Evolutionary conservation across 2,113 vertebrate species (phyloP).

Genomic region (Rattus rattus): DNA sequence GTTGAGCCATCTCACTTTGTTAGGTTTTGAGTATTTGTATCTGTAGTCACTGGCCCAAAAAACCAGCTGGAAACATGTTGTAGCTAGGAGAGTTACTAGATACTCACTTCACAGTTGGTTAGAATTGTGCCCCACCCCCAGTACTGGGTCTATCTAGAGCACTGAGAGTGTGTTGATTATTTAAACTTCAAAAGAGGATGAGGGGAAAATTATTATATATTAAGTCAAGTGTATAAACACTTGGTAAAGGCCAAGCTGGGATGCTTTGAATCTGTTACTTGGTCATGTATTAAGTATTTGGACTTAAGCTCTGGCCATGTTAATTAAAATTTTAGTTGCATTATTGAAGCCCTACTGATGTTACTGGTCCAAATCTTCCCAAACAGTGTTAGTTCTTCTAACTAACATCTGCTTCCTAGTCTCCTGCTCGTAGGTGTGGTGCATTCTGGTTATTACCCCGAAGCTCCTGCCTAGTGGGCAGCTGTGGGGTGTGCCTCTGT

Average conservation of each 20-base stretch:
- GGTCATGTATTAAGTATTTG: not conserved
- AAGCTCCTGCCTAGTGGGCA: conserved; percentile 9
- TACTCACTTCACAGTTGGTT: not conserved
- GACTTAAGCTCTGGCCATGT: not conserved
- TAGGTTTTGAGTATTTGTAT: not conserved
- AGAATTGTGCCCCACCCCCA: not conserved
- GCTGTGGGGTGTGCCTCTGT: conserved; percentile 43
- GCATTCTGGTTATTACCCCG: not conserved
- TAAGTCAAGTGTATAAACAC: not conserved
- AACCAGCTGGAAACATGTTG: conserved; percentile 14
- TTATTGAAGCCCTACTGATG: not conserved
- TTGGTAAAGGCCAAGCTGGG: not conserved
- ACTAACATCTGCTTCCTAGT: not conserved
- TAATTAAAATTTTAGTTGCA: not conserved
- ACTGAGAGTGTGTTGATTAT: conserved; percentile 49
- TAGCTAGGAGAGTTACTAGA: not conserved
- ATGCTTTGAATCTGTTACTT: conserved; percentile 26
- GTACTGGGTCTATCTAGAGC: not conserved
- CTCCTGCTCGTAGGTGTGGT: not conserved
- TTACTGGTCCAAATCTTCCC: not conserved
- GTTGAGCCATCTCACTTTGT: not conserved
- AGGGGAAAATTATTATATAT: too few relatives aligned
- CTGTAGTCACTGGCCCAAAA: not conserved
- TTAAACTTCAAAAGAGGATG: conserved; percentile 35
- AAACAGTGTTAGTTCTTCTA: not conserved